These are phyloP conservation scores for Stenotaenia linearis DNA, from an alignment of 2,888 invertebrate species.

Conservation along the genomic window DNA sequence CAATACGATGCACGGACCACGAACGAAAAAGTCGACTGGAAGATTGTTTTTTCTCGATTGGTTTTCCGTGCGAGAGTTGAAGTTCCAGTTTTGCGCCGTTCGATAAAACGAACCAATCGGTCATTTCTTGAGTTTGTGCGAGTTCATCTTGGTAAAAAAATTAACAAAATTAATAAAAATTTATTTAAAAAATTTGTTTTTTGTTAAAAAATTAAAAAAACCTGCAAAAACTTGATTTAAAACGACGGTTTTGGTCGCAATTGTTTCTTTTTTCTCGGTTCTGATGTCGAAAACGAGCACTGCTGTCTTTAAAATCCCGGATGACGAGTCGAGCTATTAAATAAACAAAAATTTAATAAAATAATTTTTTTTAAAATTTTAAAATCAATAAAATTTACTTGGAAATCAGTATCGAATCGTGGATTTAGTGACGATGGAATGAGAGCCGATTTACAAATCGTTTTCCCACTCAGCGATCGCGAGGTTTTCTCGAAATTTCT, in stretches of 20 bases:
- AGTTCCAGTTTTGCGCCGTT: conserved; percentile 48
- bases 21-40: conserved; percentile 46
- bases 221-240: not conserved
- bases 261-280: conserved; percentile 50
- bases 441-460: conserved; percentile 50
- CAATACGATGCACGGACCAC: conserved; percentile 50
- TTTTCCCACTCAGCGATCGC: conserved; percentile 37
- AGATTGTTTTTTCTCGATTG: conserved; percentile 43
- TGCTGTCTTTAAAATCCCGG: conserved; percentile 50
- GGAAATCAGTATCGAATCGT: conserved; percentile 50
- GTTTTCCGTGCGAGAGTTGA: conserved; percentile 47
- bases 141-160: too few species aligned
- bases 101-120: conserved; percentile 34
- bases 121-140: conserved; percentile 46
- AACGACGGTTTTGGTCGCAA: conserved; percentile 44
- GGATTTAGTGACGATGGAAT: conserved; percentile 50
- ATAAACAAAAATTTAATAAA: too few species aligned
- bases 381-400: too few species aligned
- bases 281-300: conserved; percentile 51
- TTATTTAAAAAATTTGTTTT: too few species aligned
- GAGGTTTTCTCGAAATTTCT: conserved; percentile 24
- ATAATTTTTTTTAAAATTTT: too few species aligned
- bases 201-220: too few species aligned
- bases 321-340: conserved; percentile 35
- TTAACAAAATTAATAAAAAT: too few species aligned